Percentiles rank a stretch among this genome's conserved stretches.
Conservation (phyloP, 2,888 invertebrate genomes). For the Dasysyrphus tricinctus region DNA sequence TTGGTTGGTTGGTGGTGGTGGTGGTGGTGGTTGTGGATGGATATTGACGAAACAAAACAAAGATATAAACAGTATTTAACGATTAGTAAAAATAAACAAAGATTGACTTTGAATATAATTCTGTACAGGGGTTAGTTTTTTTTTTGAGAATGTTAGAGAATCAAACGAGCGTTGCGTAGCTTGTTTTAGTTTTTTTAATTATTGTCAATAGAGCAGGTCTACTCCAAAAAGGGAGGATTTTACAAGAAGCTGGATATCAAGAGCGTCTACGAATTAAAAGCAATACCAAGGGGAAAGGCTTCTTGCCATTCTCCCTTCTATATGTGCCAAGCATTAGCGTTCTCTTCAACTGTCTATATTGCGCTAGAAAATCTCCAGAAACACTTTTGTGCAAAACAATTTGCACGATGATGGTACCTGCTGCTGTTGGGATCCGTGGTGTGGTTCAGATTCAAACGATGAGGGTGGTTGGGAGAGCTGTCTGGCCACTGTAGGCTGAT, state of each 20-base stretch:
- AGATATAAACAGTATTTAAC: slow-evolving; percentile 66
- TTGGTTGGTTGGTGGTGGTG: slow-evolving; percentile 2
- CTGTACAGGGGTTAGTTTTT: slow-evolving; percentile 54
- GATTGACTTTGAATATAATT: slow-evolving; percentile 37
- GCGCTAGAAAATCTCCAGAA: slow-evolving; percentile 72
- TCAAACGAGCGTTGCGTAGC: slow-evolving; percentile 65
- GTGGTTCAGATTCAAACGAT: slow-evolving; percentile 59
- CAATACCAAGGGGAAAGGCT: slow-evolving; percentile 43
- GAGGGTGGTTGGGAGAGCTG: slow-evolving; percentile 67
- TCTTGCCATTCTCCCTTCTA: slow-evolving; percentile 42
- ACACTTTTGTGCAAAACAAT: slow-evolving; percentile 70
- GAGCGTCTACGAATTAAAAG: slow-evolving; percentile 49
- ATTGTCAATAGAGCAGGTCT: slow-evolving; percentile 56
- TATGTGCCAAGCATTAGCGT: slow-evolving; percentile 39
- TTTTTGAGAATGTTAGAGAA: slow-evolving; percentile 40
- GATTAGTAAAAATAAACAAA: slow-evolving; percentile 50
- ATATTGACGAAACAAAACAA: slow-evolving; percentile 70
- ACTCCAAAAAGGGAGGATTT: slow-evolving; percentile 34
- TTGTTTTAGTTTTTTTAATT: slow-evolving; percentile 13
- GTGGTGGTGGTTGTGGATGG: slow-evolving; percentile 29
- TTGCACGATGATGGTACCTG: slow-evolving; percentile 70
- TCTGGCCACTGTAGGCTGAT: slow-evolving; percentile 57
- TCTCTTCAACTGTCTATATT: slow-evolving; percentile 38
- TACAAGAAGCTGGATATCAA: slow-evolving; percentile 33
- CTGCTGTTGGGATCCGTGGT: slow-evolving; percentile 64